These are phyloP conservation scores for Metaphire vulgaris DNA, from an alignment of 1,140 invertebrate genomes.

Conservation along the genomic window DNA sequence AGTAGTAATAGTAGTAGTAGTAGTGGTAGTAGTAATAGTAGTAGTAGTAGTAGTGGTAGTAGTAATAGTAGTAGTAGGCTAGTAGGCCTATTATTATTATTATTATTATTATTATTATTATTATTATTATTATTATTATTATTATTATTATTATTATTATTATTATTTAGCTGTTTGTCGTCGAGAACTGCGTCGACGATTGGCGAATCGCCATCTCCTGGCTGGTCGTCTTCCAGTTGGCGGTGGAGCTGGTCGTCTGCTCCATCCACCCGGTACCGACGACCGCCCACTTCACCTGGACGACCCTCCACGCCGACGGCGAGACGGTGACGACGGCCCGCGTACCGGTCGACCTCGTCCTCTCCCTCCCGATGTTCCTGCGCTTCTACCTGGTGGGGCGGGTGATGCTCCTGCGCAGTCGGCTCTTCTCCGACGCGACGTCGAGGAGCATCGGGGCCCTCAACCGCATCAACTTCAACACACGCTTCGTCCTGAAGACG, in stretches of 20 bases:
- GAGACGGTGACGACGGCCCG: slow-evolving; percentile 20
- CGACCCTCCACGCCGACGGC: slow-evolving; percentile 71
- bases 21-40: neutral
- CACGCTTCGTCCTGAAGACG: slow-evolving; percentile 96
- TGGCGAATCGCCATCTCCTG: slow-evolving; percentile 99
- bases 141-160: slow-evolving; percentile 32
- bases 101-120: slow-evolving; percentile 3
- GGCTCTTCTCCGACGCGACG: slow-evolving; percentile 47
- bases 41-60: neutral
- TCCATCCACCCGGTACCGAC: slow-evolving; percentile 95
- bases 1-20: neutral
- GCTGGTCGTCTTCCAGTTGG: slow-evolving; percentile 86
- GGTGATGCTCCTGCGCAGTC: slow-evolving; percentile 46
- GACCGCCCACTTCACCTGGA: slow-evolving; percentile 88
- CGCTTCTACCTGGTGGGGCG: slow-evolving; percentile 45
- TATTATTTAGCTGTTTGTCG: slow-evolving; percentile 49
- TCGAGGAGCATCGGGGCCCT: slow-evolving; percentile 49
- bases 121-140: neutral
- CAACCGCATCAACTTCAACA: slow-evolving; percentile 53
- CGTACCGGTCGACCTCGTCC: slow-evolving; percentile 38
- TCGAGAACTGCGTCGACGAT: slow-evolving; percentile 89
- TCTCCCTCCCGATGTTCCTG: slow-evolving; percentile 50
- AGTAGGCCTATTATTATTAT: too few species aligned
- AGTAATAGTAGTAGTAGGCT: neutral
- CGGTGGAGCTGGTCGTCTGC: slow-evolving; percentile 86